Evolutionary conservation across 2,797 vertebrate species (phyloP), one percentile per base, ranked within the genome.

Genomic region (Gymnocypris eckloni): DNA sequence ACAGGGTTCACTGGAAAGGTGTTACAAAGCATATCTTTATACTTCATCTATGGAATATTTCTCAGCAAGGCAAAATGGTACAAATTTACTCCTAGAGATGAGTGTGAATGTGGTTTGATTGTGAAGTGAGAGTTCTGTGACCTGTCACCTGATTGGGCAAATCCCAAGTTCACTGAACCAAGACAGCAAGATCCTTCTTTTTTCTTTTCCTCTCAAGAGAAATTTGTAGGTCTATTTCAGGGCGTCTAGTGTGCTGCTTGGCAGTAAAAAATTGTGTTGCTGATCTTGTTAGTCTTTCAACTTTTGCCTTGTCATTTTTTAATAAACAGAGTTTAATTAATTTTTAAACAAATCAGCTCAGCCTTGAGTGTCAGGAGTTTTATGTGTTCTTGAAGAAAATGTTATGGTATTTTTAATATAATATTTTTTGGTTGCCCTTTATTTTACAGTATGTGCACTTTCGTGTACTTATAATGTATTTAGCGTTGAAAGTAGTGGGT

Each of bases 1-100:
- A 87, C 85, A 52, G 78, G 77, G 77, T 81, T 85, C 78, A 86
- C 79, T 83, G 80, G 45, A 86, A 86, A 82, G 45, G 20, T 69
- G 85, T 82, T 78, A 69, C 80, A 70, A 69, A 78, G 81, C 75
- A 37, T 48, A 70, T 86, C 86, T 82, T 86, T 83, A 69, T 83
- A 69, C 72, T 86, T 86, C 70, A 81, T 86, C 70, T 86, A 43
- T 61, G 28, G 54, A 81, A 81, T 73, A 28, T 75, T 54, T 39
- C 56, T 85, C 71, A 88, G 69, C 73, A 28, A 61, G 52, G 64
- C 76, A 43, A 81, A 77, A 73, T 59, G 45, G 79, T 85, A 79
- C 67, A 82, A 84, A 82, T 54, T 56, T 77, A 77, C 75, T 56
- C 81, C 87, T 81, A 70, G 67, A 81, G 72, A 85, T 78, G 50